These are phyloP conservation scores for Thysanoteuthis rhombus DNA, from an alignment of 2,888 invertebrate species.

Conservation along the genomic window DNA sequence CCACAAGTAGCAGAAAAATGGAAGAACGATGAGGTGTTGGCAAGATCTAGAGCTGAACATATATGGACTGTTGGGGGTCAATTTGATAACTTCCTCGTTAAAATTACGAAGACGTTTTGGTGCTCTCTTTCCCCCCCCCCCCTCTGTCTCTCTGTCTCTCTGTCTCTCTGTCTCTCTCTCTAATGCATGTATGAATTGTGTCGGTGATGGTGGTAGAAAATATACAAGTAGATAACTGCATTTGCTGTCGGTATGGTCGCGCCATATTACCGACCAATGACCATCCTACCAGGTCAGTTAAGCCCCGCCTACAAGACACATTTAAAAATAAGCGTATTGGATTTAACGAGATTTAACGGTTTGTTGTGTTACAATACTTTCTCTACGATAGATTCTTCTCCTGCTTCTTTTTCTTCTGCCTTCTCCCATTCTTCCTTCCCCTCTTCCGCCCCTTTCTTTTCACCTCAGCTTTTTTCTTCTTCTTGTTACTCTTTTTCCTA, in stretches of 20 bases:
- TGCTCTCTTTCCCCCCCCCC: neutral
- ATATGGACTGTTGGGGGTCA: neutral
- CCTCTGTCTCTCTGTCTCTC: neutral
- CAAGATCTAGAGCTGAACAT: neutral
- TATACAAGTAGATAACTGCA: neutral
- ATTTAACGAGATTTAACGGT: neutral
- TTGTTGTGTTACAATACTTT: neutral
- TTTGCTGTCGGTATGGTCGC: neutral
- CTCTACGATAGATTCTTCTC: neutral
- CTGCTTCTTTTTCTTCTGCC: neutral
- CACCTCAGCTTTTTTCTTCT: no score
- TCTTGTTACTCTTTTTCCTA: no score
- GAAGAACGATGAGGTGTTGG: no score
- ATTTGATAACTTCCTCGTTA: neutral
- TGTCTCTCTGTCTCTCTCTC: neutral
- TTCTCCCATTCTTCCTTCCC: neutral
- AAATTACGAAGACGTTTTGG: no score
- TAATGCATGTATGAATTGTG: neutral
- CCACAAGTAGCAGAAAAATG: no score
- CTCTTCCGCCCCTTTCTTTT: neutral
- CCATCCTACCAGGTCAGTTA: neutral
- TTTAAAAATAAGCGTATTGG: slow-evolving; percentile 12
- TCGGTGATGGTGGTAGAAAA: neutral
- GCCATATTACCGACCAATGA: neutral
- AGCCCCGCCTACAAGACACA: neutral